Base-by-base conservation (phyloP, 2,113 vertebrate species). In the Cynoglossus semilaevis region DNA sequence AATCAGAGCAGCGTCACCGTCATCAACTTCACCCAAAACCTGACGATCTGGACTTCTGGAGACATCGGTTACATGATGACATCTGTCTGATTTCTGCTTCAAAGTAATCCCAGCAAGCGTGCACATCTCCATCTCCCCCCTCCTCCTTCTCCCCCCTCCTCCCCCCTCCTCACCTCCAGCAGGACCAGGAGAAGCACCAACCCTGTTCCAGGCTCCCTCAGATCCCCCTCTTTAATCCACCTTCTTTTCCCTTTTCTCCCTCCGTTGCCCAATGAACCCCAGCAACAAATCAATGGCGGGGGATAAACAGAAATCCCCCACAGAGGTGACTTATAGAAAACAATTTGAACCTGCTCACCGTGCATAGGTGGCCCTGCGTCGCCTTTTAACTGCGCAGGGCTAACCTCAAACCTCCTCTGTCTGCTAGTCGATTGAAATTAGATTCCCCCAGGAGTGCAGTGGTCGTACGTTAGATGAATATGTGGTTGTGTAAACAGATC, bases 301-400 rank as follows among this genome's bases (percentile, higher is more conserved):
- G 79, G 81, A 82, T 85, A 78, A 88, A 76, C 83, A 77, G 72
- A 83, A 87, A 84, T 86, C 81, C 88, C 83, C 83, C 36, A 51
- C 54, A 86, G 86, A 85, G 78, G 85, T 88, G 86, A 88, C 86
- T 89, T 85, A 86, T 87, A 85, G 84, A 86, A 83, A 87, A 87
- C 87, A 83, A 79, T 85, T 85, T 85, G 85, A 85, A 83, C 87
- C 66, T 52, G 60, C 2, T 58, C 73, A 69, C 75, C 75, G 77
- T 57, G 48, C 76, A 79, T 69, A 71, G 74, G 53, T 72, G 35
- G 65, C 55, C 61, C 64, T 70, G 60, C 70, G 58, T 63, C 75
- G 68, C 65, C 64, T 72, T 74, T 82, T 73, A 74, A 85, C 80
- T 81, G 78, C 82, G 80, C 63, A 68, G 72, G 48, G 68, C 73